These are phyloP conservation scores for Cerceris ruficornis DNA, from an alignment of 2,888 invertebrate genomes.

Conservation along the genomic window DNA sequence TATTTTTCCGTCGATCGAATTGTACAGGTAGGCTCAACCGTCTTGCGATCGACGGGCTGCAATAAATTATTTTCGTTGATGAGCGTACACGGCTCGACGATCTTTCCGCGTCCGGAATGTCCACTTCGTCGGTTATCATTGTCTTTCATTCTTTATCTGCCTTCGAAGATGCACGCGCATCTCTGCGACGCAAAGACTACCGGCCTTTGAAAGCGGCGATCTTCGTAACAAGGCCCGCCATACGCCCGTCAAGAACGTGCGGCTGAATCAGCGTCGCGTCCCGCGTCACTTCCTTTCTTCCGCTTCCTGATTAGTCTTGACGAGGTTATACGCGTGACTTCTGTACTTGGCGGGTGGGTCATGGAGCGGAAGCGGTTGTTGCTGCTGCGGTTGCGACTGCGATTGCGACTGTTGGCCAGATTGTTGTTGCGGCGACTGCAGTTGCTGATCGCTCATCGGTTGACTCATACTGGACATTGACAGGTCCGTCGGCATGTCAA, in stretches of 20 bases:
- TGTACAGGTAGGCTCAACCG: background rate
- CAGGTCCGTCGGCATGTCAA: conserved; percentile 80
- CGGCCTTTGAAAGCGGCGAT: background rate
- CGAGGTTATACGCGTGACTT: conserved; percentile 80
- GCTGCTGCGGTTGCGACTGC: conserved; percentile 16
- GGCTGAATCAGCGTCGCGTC: conserved; percentile 65
- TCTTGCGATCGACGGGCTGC: background rate
- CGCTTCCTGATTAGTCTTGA: conserved; percentile 78
- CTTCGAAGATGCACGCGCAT: too few relatives aligned
- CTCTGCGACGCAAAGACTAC: background rate
- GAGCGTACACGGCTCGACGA: too few relatives aligned
- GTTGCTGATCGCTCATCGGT: conserved; percentile 57
- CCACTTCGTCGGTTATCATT: too few relatives aligned
- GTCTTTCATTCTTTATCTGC: too few relatives aligned
- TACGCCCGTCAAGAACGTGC: conserved; percentile 35
- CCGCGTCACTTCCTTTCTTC: conserved; percentile 80
- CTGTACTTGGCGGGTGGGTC: conserved; percentile 80
- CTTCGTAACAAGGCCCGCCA: conserved; percentile 9
- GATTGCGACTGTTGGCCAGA: too few relatives aligned
- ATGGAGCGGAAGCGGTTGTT: conserved; percentile 69
- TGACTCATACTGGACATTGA: conserved; percentile 80
- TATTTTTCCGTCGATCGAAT: background rate
- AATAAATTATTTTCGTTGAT: too few relatives aligned
- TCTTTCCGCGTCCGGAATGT: too few relatives aligned
- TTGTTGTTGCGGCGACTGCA: conserved; percentile 15